Evolutionary conservation across 1,140 invertebrate species (phyloP), one percentile per base, ranked within the genome.

Genomic region (Ooceraea biroi): DNA sequence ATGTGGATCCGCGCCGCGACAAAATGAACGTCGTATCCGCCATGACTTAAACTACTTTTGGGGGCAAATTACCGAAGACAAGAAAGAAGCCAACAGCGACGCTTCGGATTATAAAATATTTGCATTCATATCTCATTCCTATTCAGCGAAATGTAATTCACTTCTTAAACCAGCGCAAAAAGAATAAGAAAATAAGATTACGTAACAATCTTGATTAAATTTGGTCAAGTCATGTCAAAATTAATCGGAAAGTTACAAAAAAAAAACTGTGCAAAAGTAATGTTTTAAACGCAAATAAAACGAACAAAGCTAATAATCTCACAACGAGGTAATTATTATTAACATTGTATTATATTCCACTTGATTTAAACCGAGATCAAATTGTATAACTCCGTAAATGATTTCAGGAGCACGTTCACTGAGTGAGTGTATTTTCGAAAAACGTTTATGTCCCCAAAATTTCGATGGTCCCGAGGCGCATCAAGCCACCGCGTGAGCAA

Each of bases 11-110:
- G 36, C 41, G 41, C 14, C 11, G 30, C 10, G 27, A 36, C 27
- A 78, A 78, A 55, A 55, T 68, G 17, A 55, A 68, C 14, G 36
- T 55, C 48, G 30, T 77, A 77, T 66, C 12, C 19, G 27, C 61
- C 52, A 52, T 14, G 41, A 52, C 44, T 77, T 41, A 55, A 77
- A 77, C 19, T 63, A 76, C 71, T 36, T n/a, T 1, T 10, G 46
- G 50, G 8, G 19, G 25, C 60, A 65, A 77, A 77, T 77, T 77
- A n/a, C 27, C 27, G 3, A 25, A 52, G 25, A 17, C 1, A 76
- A 52, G 22, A 63, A 60, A 46, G 10, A 73, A 74, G 19, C 41
- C 8, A 22, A 57, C 30, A 44, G n/a, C 7, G 8, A 12, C n/a
- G 25, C 8, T n/a, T 4, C 27, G 10, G 14, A 44, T 8, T 11